Conservation (phyloP, 2,113 vertebrate species). For the Acrocephalus kingi region DNA sequence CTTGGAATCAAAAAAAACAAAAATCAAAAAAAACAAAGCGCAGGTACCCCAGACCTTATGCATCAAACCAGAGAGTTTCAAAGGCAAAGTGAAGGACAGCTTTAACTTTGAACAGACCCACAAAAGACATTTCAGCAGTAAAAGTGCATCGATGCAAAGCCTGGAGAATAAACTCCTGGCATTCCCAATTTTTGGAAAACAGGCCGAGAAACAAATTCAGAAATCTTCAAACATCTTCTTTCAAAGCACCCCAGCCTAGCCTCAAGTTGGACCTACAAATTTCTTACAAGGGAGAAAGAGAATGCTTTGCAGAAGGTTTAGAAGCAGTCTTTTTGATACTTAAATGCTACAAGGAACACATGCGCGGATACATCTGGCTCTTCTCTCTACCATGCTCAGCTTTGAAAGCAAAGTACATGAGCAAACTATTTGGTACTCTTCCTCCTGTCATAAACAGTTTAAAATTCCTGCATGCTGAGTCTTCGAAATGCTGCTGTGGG, state of each 20-base stretch:
- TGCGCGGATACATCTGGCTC: neutral
- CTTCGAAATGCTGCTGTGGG: constrained; percentile 28
- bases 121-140: neutral
- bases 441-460: constrained; percentile 48
- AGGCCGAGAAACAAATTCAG: neutral
- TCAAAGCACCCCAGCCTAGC: neutral
- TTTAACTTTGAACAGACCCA: neutral
- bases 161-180: neutral
- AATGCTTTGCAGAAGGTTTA: neutral
- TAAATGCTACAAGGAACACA: neutral
- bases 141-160: neutral
- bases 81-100: neutral
- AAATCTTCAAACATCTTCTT: neutral
- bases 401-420: constrained; percentile 13
- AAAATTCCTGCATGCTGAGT: constrained; percentile 34
- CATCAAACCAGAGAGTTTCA: neutral
- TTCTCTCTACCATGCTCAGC: neutral
- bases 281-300: neutral
- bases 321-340: neutral
- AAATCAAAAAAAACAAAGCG: neutral
- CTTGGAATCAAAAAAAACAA: neutral
- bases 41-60: neutral
- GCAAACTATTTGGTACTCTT: constrained; percentile 43
- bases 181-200: neutral
- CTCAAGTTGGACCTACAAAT: neutral